Base-by-base conservation (phyloP, 2,888 invertebrate species). In the Microctonus hyperodae region DNA sequence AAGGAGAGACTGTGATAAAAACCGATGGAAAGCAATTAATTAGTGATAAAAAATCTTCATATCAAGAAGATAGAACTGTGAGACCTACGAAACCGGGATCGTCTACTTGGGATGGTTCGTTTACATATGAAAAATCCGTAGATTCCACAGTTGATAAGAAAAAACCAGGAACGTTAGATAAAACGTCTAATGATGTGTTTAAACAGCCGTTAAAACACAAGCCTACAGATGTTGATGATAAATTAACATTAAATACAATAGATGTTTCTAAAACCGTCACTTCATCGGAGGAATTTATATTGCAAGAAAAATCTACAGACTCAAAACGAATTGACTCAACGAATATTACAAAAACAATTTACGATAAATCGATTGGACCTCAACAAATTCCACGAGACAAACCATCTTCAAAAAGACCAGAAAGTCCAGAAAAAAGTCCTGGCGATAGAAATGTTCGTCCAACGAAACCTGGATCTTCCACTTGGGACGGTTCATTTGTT, bases 401-500 rank as follows among this genome's bases (percentile, higher is more conserved):
- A 25, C 40, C 23, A 7, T 60, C 65, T 44, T 66, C 51, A 35
- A 61, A 67, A 55, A 65, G 65, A 23, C 62, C 68, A 10, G 65
- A 69, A 3, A 74, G 73, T 59, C 74, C 76, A 2, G 77, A 77
- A 65, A 70, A 51, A 69, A 69, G 28, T 33, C 60, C 70, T 58
- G 37, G 51, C 10, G 76, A 77, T 2, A 68, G 71, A 23, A 53
- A 69, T 1, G 20, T 20, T 0, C 70, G 79, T 22, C 78, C 79
- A 9, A 70, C 64, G 1, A 78, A 79, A 50, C 79, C 77, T 0
- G 79, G 78, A 0, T 72, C 76, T 4, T 79, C 79, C 3, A 78
- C 79, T 7, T 79, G 79, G 79, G 78, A 79, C 5, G 79, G 79
- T 48, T 75, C 77, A 1, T 79, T 79, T 58, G 74, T 76, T 4